phyloP scores from a whole-genome alignment of 2,797 vertebrate species.

The Coreius guichenoti region DNA sequence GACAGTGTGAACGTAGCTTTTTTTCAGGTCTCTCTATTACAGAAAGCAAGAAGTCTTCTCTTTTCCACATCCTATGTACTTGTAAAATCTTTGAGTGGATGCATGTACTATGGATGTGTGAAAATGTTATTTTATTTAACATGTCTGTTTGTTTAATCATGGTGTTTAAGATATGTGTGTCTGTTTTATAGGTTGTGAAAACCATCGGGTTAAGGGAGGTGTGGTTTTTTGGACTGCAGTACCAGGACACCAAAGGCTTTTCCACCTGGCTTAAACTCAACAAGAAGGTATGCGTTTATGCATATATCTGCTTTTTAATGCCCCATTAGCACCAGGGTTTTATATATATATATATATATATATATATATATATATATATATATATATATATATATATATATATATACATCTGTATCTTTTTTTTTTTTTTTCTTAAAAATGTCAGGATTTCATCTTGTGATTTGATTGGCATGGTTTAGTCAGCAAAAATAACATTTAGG shows the following conservation, averaged over 20 bases:
- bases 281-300: slow-evolving; percentile 86
- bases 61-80: neutral
- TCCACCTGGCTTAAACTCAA: slow-evolving; percentile 98
- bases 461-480: neutral
- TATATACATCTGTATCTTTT: neutral
- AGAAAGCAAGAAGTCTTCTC: neutral
- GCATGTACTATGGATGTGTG: neutral
- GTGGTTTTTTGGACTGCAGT: slow-evolving; percentile 99
- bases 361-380: too few species aligned
- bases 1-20: neutral
- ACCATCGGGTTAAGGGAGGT: slow-evolving; percentile 96
- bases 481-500: neutral
- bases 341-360: too few species aligned
- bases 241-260: slow-evolving; percentile 97
- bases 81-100: neutral
- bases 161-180: neutral
- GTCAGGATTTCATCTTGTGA: neutral
- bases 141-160: neutral
- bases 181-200: slow-evolving; percentile 91
- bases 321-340: neutral
- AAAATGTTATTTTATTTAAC: neutral
- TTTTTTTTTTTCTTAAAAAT: neutral
- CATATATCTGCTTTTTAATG: neutral
- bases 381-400: too few species aligned
- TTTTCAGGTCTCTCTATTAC: neutral